Evolutionary conservation across 2,797 vertebrate genomes (phyloP).

Genomic region (Podarcis siculus): DNA sequence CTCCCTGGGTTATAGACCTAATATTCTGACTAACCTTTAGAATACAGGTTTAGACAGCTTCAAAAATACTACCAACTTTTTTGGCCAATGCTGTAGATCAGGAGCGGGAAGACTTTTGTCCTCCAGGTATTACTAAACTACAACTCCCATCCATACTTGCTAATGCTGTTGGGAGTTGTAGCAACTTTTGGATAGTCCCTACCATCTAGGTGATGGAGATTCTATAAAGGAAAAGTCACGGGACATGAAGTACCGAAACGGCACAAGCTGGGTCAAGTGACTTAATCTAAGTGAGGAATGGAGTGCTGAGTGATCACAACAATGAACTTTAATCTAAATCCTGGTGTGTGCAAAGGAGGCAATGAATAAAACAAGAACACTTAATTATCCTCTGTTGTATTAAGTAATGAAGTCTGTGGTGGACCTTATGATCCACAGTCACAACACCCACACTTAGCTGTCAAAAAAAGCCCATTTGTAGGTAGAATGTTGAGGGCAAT

Average conservation of each 20-base stretch:
- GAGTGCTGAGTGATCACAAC: neutral
- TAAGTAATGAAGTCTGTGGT: neutral
- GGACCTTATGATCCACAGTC: neutral
- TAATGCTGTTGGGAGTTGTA: no score
- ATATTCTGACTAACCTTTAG: neutral
- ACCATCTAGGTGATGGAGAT: no score
- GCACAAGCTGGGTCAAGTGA: neutral
- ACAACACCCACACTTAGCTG: neutral
- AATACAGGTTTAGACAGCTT: neutral
- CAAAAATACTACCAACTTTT: neutral
- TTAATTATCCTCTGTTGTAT: conserved; percentile 9
- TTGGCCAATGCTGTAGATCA: neutral
- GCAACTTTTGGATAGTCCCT: no score
- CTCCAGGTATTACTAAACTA: no score
- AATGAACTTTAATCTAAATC: conserved; percentile 2
- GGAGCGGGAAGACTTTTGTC: neutral
- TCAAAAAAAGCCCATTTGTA: neutral
- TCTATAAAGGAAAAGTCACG: neutral
- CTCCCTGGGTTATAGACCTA: no score
- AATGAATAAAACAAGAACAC: conserved; percentile 27
- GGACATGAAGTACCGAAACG: neutral
- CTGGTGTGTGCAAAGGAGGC: neutral
- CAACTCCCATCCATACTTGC: no score
- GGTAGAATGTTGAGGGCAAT: neutral
- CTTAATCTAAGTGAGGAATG: neutral